These are phyloP conservation scores for Tapera naevia DNA, from an alignment of 2,797 vertebrate genomes.

Conservation along the genomic window DNA sequence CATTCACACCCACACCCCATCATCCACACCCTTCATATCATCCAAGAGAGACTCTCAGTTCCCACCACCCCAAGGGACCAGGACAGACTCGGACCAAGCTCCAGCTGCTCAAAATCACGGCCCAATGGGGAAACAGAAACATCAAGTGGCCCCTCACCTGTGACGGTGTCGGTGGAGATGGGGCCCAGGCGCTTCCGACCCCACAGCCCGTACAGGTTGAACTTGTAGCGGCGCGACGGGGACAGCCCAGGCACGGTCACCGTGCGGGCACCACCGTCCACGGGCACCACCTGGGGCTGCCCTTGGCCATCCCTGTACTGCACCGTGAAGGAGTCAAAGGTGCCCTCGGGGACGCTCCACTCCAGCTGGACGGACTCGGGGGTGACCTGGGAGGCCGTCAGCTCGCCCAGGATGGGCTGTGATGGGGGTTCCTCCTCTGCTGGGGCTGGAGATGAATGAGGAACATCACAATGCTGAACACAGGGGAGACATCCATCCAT, in stretches of 20 bases:
- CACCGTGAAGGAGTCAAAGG: slow-evolving; percentile 56
- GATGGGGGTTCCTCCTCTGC: no score
- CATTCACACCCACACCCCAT: no score
- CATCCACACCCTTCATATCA: no score
- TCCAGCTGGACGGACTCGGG: neutral
- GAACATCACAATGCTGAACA: no score
- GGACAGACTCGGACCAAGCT: neutral
- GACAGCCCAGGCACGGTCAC: neutral
- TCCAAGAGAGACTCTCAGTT: neutral
- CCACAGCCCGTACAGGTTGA: neutral
- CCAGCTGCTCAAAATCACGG: accelerated
- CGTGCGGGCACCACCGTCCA: accelerated
- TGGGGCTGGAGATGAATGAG: no score
- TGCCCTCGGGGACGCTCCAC: slow-evolving; percentile 22
- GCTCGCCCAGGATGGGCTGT: no score
- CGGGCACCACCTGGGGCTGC: neutral
- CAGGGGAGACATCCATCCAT: no score
- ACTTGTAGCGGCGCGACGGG: neutral
- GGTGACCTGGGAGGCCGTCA: neutral
- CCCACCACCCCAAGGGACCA: neutral
- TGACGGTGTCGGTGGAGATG: neutral
- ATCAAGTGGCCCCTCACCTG: neutral
- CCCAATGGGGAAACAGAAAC: accelerated
- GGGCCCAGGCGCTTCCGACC: neutral
- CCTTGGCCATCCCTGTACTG: slow-evolving; percentile 41